phyloP scores from a whole-genome alignment of 1,140 invertebrate genomes.

The Plectrocnemia conspersa region DNA sequence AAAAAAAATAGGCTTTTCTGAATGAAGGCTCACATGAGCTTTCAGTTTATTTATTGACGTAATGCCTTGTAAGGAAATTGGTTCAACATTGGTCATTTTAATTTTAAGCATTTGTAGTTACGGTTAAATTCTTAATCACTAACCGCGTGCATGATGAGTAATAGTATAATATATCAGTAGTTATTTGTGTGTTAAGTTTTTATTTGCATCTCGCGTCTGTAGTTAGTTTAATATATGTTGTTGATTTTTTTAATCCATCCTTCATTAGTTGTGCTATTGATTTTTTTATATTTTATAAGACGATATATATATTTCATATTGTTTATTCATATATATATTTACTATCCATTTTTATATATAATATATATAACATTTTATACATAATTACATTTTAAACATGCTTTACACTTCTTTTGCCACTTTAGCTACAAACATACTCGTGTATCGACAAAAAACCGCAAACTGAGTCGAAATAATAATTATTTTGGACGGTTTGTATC shows the following conservation, averaged over 20 bases:
- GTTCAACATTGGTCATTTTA: no score
- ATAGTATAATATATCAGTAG: no score
- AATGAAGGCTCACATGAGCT: no score
- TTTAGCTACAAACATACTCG: constrained; percentile 30
- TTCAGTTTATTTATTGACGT: no score
- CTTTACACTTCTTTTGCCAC: constrained; percentile 26
- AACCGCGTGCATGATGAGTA: no score
- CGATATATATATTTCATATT: not conserved
- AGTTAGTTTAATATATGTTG: not conserved
- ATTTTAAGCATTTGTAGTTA: no score
- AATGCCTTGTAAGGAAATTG: no score
- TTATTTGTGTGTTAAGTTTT: not conserved
- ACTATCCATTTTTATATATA: constrained; percentile 3
- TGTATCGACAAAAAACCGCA: no score
- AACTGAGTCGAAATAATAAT: no score
- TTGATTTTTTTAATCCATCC: not conserved
- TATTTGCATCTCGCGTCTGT: not conserved
- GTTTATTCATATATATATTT: not conserved
- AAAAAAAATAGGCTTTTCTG: no score
- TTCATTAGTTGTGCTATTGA: not conserved
- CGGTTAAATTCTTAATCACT: no score
- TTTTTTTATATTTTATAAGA: not conserved
- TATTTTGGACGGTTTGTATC: no score
- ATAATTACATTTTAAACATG: constrained; percentile 24
- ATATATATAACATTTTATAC: constrained; percentile 14